Conservation (phyloP, 2,888 invertebrate genomes). For the Tipula vernalis region DNA sequence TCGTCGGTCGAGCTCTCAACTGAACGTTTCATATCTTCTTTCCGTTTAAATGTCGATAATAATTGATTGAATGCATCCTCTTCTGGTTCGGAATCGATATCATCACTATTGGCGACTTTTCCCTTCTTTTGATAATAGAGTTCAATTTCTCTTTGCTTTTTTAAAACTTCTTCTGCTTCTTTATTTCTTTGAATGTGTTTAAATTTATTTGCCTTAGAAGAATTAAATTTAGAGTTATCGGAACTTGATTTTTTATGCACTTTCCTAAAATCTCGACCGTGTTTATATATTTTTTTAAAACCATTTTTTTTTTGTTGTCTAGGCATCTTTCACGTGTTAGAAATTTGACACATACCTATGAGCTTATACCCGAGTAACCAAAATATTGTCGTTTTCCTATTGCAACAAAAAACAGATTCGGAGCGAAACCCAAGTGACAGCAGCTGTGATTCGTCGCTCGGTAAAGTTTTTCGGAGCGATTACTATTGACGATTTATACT, state of each 20-base stretch:
- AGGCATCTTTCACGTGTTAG: too few species aligned
- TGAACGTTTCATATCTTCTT: slow-evolving; percentile 18
- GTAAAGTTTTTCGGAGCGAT: too few species aligned
- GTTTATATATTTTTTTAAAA: too few species aligned
- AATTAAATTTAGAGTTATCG: not conserved
- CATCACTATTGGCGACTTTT: not conserved
- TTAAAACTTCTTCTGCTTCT: slow-evolving; percentile 26
- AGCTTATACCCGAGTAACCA: too few species aligned
- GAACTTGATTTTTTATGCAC: not conserved
- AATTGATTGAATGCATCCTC: slow-evolving; percentile 41
- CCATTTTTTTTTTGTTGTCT: too few species aligned
- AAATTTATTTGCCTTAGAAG: slow-evolving; percentile 21
- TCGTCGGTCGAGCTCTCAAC: slow-evolving; percentile 31
- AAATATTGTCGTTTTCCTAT: too few species aligned
- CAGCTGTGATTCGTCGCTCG: too few species aligned
- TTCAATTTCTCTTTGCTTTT: slow-evolving; percentile 21
- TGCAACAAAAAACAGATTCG: too few species aligned
- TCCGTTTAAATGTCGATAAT: slow-evolving; percentile 37
- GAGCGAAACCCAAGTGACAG: too few species aligned
- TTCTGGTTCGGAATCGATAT: slow-evolving; percentile 25
- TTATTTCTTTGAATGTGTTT: slow-evolving; percentile 27
- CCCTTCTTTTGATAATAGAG: slow-evolving; percentile 16
- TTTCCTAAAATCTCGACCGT: not conserved
- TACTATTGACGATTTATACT: too few species aligned
- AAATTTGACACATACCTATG: not conserved